A percentile compares a stretch with the other conserved stretches of the same genome.
Conservation (phyloP, 2,888 invertebrate species). For the Eupithecia tripunctaria region DNA sequence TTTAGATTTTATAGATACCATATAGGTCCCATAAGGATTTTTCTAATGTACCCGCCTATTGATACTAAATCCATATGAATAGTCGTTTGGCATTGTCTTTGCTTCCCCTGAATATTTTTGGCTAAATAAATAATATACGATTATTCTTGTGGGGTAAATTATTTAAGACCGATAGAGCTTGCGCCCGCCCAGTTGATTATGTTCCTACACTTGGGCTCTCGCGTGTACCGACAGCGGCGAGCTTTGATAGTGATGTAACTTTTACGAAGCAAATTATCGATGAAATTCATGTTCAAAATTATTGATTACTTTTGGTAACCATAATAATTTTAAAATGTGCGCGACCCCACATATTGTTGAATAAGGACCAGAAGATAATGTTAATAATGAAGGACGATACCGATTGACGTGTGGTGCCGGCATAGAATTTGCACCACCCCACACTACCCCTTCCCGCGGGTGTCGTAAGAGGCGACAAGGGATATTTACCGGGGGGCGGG, state of each 20-base stretch:
- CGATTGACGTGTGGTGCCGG: too few relatives aligned
- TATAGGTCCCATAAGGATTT: too few relatives aligned
- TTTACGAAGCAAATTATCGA: not conserved
- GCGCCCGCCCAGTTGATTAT: slow-evolving; percentile 59
- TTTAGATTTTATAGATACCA: not conserved
- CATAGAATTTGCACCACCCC: too few relatives aligned
- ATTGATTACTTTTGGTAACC: not conserved
- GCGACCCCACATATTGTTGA: not conserved
- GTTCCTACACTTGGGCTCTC: slow-evolving; percentile 43
- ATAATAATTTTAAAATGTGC: not conserved
- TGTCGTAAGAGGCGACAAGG: too few relatives aligned
- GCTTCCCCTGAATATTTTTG: not conserved
- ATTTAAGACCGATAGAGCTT: not conserved
- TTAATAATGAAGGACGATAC: not conserved
- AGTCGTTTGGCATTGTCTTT: not conserved
- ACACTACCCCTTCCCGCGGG: too few relatives aligned
- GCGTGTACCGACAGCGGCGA: slow-evolving; percentile 48
- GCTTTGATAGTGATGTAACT: slow-evolving; percentile 55
- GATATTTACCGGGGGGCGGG: too few relatives aligned
- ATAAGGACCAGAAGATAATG: not conserved
- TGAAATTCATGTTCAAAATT: not conserved
- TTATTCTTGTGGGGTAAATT: too few relatives aligned
- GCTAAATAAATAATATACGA: not conserved
- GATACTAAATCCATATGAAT: not conserved
- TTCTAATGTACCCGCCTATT: not conserved